Evolutionary conservation across 2,888 invertebrate species (phyloP).

Genomic region (Alloplasta piceator): DNA sequence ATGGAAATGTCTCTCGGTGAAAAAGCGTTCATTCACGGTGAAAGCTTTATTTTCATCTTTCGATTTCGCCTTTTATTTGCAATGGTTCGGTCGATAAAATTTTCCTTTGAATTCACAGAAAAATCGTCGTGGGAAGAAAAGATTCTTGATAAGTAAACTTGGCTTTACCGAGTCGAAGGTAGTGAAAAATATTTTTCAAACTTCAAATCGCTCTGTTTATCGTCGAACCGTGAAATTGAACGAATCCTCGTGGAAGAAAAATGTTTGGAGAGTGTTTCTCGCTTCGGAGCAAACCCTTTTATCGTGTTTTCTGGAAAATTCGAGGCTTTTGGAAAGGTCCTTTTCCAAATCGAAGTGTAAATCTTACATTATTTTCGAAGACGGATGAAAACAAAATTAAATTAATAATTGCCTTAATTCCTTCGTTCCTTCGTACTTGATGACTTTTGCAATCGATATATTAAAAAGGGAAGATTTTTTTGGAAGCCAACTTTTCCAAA

Average conservation of each 20-base stretch:
- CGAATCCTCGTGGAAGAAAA: background rate
- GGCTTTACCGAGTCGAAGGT: background rate
- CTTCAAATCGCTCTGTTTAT: background rate
- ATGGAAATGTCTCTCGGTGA: background rate
- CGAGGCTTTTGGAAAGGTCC: conserved; percentile 6
- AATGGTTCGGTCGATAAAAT: background rate
- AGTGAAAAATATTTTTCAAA: conserved; percentile 8
- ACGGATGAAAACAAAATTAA: too few species aligned
- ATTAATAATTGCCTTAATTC: too few species aligned
- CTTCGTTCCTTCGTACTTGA: too few species aligned
- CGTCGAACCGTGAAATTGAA: conserved; percentile 11
- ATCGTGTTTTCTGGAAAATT: background rate
- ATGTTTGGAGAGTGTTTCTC: background rate
- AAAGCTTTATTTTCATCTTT: background rate
- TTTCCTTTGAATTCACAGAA: background rate
- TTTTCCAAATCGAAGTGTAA: background rate
- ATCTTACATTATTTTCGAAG: too few species aligned
- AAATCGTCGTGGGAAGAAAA: background rate
- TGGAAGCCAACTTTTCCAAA: too few species aligned
- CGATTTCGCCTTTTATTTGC: background rate
- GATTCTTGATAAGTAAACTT: background rate
- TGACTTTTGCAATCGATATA: too few species aligned
- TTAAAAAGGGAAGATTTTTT: too few species aligned
- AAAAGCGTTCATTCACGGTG: background rate
- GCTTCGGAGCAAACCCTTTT: background rate